phyloP scores from a whole-genome alignment of 2,113 vertebrate genomes.

The Heptranchias perlo region DNA sequence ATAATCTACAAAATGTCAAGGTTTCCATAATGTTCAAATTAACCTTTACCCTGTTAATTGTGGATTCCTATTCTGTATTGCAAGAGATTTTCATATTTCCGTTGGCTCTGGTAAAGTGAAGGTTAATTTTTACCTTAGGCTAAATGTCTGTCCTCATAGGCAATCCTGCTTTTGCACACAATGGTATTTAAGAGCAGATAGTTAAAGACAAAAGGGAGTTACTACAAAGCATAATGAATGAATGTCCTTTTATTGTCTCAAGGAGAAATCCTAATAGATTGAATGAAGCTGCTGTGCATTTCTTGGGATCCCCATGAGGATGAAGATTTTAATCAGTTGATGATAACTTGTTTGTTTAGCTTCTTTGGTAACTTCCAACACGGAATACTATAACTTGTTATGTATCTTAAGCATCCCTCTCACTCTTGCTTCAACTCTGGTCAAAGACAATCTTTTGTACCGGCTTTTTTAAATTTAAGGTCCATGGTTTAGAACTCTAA shows the following conservation, averaged over 20 bases:
- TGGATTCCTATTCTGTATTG: neutral
- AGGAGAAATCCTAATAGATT: neutral
- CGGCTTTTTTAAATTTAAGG: neutral
- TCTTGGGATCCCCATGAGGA: neutral
- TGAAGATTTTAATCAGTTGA: neutral
- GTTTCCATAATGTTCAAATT: neutral
- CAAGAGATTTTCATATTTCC: neutral
- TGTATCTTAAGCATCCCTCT: neutral
- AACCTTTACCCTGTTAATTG: neutral
- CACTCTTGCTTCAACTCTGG: neutral
- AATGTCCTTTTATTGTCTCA: neutral
- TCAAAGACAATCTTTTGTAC: neutral
- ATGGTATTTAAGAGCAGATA: neutral
- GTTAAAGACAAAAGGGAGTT: neutral
- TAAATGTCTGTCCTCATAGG: neutral
- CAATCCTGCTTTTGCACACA: neutral
- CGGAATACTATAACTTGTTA: neutral
- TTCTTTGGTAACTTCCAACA: neutral
- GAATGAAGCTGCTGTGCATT: neutral
- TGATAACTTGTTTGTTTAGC: too few species aligned
- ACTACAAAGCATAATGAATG: neutral
- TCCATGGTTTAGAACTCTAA: neutral
- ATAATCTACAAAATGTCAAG: neutral
- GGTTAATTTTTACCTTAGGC: neutral
- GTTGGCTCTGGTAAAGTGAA: neutral